Conservation (phyloP, 2,888 invertebrate genomes). For the Drosophila prostipennis region DNA sequence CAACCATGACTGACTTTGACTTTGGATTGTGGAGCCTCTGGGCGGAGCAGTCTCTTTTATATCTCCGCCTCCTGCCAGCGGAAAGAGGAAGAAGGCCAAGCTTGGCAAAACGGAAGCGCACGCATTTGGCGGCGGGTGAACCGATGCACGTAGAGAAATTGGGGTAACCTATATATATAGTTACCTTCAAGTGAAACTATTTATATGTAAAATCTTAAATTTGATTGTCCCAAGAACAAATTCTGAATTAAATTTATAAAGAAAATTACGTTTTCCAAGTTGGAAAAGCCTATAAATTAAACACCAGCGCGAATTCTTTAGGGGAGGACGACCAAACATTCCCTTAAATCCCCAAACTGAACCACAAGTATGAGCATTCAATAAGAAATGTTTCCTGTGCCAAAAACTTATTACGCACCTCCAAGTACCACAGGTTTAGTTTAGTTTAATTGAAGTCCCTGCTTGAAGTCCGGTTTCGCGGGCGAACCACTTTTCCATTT, state of each 20-base stretch:
- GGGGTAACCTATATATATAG: background rate
- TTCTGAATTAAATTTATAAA: no score
- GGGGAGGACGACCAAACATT: no score
- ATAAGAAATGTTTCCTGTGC: no score
- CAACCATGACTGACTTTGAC: constrained; percentile 20
- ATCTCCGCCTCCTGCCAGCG: constrained; percentile 6
- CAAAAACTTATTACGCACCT: constrained; percentile 7
- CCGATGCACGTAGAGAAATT: constrained; percentile 8
- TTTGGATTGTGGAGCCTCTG: constrained; percentile 15
- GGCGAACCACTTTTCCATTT: constrained; percentile 37
- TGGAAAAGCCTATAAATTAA: no score
- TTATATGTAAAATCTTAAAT: no score
- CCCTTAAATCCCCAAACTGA: no score
- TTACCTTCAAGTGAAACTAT: no score
- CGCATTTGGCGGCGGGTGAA: constrained; percentile 21
- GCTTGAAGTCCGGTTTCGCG: constrained; percentile 34
- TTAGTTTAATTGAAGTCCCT: constrained; percentile 30
- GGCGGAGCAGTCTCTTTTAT: constrained; percentile 26
- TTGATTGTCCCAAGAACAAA: no score
- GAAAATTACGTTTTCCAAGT: no score
- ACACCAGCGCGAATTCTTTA: no score
- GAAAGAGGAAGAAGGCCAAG: constrained; percentile 21
- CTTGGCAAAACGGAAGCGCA: constrained; percentile 22
- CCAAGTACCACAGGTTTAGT: constrained; percentile 11
- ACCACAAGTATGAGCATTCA: no score